Conservation (phyloP, 2,888 invertebrate genomes). For the Hirudinaria manillensis region DNA sequence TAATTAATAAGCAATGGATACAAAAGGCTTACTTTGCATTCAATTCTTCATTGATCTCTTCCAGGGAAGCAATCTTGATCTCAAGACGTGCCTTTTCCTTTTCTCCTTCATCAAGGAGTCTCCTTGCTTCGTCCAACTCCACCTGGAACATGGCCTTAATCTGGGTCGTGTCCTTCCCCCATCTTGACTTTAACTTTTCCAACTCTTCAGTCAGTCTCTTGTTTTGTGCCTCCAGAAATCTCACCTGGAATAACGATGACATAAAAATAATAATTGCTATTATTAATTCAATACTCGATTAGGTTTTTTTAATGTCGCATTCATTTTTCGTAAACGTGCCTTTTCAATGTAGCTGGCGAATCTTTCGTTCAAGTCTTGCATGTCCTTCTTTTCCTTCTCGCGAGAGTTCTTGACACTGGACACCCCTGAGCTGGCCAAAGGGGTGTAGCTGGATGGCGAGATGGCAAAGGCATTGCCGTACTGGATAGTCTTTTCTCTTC, state of each 20-base stretch:
- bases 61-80: slow-evolving; percentile 53
- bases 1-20: not conserved
- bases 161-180: slow-evolving; percentile 43
- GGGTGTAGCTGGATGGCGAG: slow-evolving; percentile 7
- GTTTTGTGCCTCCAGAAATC: slow-evolving; percentile 55
- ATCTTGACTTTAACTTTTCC: slow-evolving; percentile 45
- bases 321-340: not conserved
- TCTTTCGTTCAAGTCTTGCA: slow-evolving; percentile 32
- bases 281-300: too few relatives aligned
- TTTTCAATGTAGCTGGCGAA: slow-evolving; percentile 30
- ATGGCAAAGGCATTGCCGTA: slow-evolving; percentile 10
- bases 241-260: slow-evolving; percentile 40
- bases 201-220: slow-evolving; percentile 51
- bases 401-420: slow-evolving; percentile 14
- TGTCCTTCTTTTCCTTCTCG: slow-evolving; percentile 28
- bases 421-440: slow-evolving; percentile 24
- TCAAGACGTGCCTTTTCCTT: slow-evolving; percentile 57
- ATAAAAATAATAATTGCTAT: too few relatives aligned
- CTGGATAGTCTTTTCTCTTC: slow-evolving; percentile 36
- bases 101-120: slow-evolving; percentile 56
- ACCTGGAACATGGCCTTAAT: slow-evolving; percentile 56
- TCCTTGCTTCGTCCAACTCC: slow-evolving; percentile 56
- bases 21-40: slow-evolving; percentile 9
- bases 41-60: slow-evolving; percentile 54
- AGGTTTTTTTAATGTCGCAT: not conserved